These are phyloP conservation scores for Nomada ruficornis DNA, from an alignment of 2,888 invertebrate genomes.

Conservation along the genomic window DNA sequence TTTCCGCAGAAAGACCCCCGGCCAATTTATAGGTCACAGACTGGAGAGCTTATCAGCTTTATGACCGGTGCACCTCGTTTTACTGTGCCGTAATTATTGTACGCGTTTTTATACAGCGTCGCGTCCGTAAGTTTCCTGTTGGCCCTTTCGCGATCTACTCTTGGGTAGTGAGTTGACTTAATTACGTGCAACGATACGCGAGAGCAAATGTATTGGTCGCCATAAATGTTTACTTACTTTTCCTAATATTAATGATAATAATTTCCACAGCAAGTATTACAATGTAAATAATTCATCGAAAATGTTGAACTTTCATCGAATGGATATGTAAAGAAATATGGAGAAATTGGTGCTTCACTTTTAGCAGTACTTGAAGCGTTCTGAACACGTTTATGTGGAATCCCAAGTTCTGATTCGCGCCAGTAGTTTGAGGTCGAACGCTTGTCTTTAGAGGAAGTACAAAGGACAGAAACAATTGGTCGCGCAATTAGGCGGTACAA, in stretches of 20 bases:
- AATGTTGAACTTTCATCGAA: no score
- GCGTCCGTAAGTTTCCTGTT: slow-evolving; percentile 10
- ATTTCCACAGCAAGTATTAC: no score
- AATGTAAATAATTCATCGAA: no score
- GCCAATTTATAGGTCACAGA: slow-evolving; percentile 14
- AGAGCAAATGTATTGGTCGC: no score
- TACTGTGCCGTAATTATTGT: slow-evolving; percentile 21
- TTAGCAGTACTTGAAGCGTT: no score
- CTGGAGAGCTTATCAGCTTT: slow-evolving; percentile 25
- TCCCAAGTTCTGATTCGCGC: slow-evolving; percentile 5
- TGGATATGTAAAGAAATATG: no score
- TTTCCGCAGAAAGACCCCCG: background rate
- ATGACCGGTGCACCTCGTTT: background rate
- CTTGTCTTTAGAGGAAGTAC: slow-evolving; percentile 24
- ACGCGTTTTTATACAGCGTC: background rate
- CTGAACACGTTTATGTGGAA: background rate
- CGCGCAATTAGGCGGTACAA: slow-evolving; percentile 49
- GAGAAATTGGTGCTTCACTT: no score
- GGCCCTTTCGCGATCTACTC: background rate
- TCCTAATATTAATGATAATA: no score
- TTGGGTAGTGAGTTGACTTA: no score
- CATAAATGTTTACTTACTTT: no score
- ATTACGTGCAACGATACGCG: no score
- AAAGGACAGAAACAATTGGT: slow-evolving; percentile 45
- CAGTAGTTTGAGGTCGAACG: slow-evolving; percentile 6